phyloP scores from a whole-genome alignment of 2,797 vertebrate species.

The Dermochelys coriacea region DNA sequence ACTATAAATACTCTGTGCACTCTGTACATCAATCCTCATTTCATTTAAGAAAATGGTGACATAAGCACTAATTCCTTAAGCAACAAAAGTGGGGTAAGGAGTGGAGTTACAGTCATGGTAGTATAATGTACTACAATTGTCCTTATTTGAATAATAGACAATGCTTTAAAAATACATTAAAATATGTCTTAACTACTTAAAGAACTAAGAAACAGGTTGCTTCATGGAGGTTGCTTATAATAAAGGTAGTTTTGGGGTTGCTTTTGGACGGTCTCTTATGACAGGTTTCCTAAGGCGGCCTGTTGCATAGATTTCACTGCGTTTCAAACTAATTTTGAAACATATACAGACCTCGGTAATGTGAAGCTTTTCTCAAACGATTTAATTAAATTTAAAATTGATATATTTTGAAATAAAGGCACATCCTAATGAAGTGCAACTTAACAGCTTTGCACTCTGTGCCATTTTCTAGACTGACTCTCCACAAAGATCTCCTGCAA shows the following conservation, averaged over 20 bases:
- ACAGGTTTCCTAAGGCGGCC: not conserved
- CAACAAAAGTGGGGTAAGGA: not conserved
- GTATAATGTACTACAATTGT: not conserved
- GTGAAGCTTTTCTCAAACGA: not conserved
- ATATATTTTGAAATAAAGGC: not conserved
- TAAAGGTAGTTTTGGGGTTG: not conserved
- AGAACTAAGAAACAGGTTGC: not conserved
- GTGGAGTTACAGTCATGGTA: not conserved
- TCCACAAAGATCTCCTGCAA: not conserved
- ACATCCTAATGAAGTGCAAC: too few relatives aligned
- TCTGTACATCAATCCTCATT: not conserved
- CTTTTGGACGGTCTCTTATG: not conserved
- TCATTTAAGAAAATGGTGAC: not conserved
- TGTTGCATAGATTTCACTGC: not conserved
- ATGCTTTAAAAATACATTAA: not conserved
- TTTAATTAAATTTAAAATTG: not conserved
- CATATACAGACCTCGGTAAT: not conserved
- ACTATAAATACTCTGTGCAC: not conserved
- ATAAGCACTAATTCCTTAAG: not conserved
- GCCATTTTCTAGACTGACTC: not conserved
- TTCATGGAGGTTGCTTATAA: not conserved
- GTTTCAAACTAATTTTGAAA: not conserved
- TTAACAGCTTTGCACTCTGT: not conserved
- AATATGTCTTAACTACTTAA: not conserved
- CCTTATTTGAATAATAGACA: not conserved